Evolutionary conservation across 2,888 invertebrate genomes (phyloP).

Genomic region (Leptothorax acervorum): DNA sequence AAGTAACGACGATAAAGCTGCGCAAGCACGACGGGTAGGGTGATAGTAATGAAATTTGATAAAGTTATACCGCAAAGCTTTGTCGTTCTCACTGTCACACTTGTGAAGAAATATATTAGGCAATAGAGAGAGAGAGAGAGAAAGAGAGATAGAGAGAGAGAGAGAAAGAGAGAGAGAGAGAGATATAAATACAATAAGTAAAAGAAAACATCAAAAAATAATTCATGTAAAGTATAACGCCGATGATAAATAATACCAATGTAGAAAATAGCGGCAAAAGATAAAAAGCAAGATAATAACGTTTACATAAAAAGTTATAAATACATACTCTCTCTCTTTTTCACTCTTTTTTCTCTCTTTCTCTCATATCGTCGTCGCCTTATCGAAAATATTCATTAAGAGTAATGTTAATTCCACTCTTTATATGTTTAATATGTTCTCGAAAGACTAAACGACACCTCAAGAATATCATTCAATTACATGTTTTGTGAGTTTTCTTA

Average conservation of each 20-base stretch:
- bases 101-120: slow-evolving; percentile 71
- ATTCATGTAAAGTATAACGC: background rate
- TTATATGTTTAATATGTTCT: background rate
- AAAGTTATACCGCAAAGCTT: slow-evolving; percentile 78
- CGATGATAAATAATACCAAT: background rate
- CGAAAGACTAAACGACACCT: background rate
- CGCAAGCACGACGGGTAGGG: slow-evolving; percentile 61
- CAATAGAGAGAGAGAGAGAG: slow-evolving; percentile 10
- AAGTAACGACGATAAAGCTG: slow-evolving; percentile 59
- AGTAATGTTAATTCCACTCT: background rate
- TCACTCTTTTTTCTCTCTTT: background rate
- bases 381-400: background rate
- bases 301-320: background rate
- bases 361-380: background rate
- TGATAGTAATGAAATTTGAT: slow-evolving; percentile 80
- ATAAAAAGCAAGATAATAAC: background rate
- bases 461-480: background rate
- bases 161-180: too few relatives aligned
- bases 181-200: background rate
- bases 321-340: background rate
- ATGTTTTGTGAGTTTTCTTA: background rate
- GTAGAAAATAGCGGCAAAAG: background rate
- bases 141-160: too few relatives aligned
- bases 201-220: background rate
- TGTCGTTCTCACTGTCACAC: slow-evolving; percentile 55